Conservation (phyloP, 1,140 invertebrate species). For the Melipona quadrifasciata region DNA sequence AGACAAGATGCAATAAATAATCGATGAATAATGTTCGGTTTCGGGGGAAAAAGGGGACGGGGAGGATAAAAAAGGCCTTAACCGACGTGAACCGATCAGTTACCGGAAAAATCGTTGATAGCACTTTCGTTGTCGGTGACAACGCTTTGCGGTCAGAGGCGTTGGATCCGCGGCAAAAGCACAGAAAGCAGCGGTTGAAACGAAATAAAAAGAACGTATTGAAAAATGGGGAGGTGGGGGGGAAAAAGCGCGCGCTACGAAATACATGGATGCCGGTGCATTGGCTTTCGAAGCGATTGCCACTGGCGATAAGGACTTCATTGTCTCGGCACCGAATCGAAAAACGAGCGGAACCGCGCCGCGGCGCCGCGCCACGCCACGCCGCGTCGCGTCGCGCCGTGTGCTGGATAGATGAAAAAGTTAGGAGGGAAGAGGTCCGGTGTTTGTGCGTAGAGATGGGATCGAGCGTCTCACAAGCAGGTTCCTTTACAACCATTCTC, state of each 20-base stretch:
- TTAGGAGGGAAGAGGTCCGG: neutral
- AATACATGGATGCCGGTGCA: constrained; percentile 41
- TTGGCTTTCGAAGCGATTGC: constrained; percentile 60
- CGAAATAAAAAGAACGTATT: constrained; percentile 43
- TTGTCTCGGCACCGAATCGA: constrained; percentile 67
- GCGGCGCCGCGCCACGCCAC: neutral
- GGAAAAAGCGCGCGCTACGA: constrained; percentile 25
- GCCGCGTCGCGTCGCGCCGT: too few relatives aligned
- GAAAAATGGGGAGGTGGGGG: constrained; percentile 42
- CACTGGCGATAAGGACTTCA: constrained; percentile 65
- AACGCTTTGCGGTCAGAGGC: constrained; percentile 48
- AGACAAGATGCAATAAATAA: constrained; percentile 7
- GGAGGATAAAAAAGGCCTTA: neutral
- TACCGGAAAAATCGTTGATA: constrained; percentile 47
- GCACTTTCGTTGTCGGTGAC: constrained; percentile 44
- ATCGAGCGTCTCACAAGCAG: too few relatives aligned
- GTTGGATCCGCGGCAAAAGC: constrained; percentile 42
- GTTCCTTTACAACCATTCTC: too few relatives aligned
- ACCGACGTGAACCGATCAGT: constrained; percentile 7
- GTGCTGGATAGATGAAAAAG: neutral
- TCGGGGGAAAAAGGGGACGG: neutral
- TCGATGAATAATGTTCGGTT: neutral
- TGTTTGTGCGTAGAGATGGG: neutral
- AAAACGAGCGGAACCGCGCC: constrained; percentile 49
- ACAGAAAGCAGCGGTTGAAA: constrained; percentile 49